phyloP scores from a whole-genome alignment of 2,113 vertebrate species.

The Prionailurus viverrinus region DNA sequence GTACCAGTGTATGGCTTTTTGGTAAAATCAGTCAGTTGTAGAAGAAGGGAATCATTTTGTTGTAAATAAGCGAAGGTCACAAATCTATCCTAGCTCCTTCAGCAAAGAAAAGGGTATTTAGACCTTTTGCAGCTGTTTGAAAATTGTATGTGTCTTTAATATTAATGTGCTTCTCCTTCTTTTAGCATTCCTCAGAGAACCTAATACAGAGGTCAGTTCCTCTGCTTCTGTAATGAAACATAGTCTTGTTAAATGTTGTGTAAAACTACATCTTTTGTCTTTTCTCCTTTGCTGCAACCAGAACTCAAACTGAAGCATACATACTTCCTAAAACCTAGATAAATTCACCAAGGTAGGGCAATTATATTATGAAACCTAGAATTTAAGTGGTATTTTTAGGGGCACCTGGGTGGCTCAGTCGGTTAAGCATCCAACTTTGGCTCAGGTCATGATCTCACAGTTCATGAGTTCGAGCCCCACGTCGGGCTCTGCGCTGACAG shows the following conservation, averaged over 20 bases:
- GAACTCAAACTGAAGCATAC: neutral
- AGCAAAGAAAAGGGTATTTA: slow-evolving; percentile 50
- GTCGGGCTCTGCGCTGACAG: no score
- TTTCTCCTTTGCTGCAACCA: neutral
- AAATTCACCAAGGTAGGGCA: neutral
- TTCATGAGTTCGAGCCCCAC: no score
- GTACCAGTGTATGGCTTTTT: neutral
- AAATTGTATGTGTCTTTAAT: slow-evolving; percentile 64
- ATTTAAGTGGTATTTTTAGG: neutral
- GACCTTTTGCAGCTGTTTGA: neutral
- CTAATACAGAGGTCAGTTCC: neutral
- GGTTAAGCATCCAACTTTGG: no score
- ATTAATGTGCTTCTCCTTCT: slow-evolving; percentile 65
- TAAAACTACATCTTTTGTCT: slow-evolving; percentile 40
- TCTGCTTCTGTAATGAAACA: slow-evolving; percentile 45
- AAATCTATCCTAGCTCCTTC: neutral
- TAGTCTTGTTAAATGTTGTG: slow-evolving; percentile 53
- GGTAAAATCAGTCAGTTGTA: neutral
- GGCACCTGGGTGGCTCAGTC: no score
- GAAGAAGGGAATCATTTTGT: slow-evolving; percentile 26
- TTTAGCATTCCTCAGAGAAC: slow-evolving; percentile 56
- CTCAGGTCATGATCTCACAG: no score
- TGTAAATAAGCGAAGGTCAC: slow-evolving; percentile 52
- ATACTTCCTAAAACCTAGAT: neutral
- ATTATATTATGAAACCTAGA: neutral